Base-by-base conservation (phyloP, 2,113 vertebrate species). In the Syrmaticus mikado region DNA sequence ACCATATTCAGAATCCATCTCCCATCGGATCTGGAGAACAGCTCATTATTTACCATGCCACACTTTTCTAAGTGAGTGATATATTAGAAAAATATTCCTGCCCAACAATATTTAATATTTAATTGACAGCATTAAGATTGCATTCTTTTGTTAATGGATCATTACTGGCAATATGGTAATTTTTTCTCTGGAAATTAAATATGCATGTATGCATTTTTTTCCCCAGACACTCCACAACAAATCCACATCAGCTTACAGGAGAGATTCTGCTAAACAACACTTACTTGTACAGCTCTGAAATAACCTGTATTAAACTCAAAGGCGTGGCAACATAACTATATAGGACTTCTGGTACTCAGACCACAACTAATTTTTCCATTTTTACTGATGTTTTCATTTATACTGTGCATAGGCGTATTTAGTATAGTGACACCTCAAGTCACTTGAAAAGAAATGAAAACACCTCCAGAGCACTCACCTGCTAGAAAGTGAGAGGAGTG, bases 111-210 rank as follows among this genome's bases (percentile, higher is more conserved):
- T 79, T 76, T 91, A 73, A 40, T 67, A 81, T 52, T 30, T 30
- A 84, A 89, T 25, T 72, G 66, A 65, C 85, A 45, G 77, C 43
- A 79, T 53, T 93, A 74, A 68, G 52, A 84, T 2, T 52, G 15
- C 34, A 68, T 61, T 86, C 48, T 60, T 75, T 61, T 93, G 57
- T 28, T 57, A 85, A 68, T 76, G 62, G 43, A 75, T 82, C 5
- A 3, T 87, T 88, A 78, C 72, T 71, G 65, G 55, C 38, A 92
- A 75, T 46, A 72, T 4, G 24, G 48, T 65, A 24, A 36, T 24
- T 57, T 85, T 77, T 53, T 57, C 40, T 19, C 57, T 79, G 70
- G 48, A 88, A 94, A 93, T 90, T 48, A 90, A 93, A 89, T 65
- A 82, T 36, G 25, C 45, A 65, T 45, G 48, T 13, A 79, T 46